A percentile compares a stretch with the other conserved stretches of the same genome.
Conservation (phyloP, 2,113 vertebrate species). For the Serinus canaria region DNA sequence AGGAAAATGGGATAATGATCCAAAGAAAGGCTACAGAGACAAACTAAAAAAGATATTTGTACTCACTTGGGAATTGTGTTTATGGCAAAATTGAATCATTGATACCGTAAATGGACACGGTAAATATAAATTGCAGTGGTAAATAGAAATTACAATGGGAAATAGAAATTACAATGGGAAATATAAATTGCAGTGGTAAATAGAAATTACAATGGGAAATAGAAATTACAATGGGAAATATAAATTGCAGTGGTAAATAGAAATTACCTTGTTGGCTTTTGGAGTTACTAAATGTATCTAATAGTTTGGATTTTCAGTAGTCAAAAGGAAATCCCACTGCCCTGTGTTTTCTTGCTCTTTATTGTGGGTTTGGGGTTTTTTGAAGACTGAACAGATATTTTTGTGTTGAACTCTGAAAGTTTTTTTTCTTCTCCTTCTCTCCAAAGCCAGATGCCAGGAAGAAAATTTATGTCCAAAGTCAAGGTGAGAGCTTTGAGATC, state of each 20-base stretch:
- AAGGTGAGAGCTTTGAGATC: conserved; percentile 80
- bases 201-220: too few species aligned
- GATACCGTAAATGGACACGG: background rate
- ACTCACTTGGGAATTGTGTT: background rate
- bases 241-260: background rate
- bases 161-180: too few species aligned
- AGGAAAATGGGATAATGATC: background rate
- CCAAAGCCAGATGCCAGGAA: conserved; percentile 80
- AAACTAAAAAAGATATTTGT: background rate
- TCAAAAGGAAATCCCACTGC: background rate
- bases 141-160: too few species aligned
- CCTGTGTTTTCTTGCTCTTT: background rate
- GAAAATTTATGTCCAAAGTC: conserved; percentile 87
- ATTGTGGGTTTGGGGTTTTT: background rate
- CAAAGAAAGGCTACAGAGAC: background rate
- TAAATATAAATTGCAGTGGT: background rate
- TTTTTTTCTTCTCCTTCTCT: conserved; percentile 2
- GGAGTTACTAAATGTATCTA: background rate
- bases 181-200: background rate
- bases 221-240: background rate
- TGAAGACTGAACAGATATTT: background rate
- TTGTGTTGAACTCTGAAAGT: background rate
- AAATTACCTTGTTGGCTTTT: background rate
- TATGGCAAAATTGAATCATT: background rate
- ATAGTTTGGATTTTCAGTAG: background rate